Evolutionary conservation across 1,140 invertebrate genomes (phyloP).

Genomic region (Anoplophora glabripennis): DNA sequence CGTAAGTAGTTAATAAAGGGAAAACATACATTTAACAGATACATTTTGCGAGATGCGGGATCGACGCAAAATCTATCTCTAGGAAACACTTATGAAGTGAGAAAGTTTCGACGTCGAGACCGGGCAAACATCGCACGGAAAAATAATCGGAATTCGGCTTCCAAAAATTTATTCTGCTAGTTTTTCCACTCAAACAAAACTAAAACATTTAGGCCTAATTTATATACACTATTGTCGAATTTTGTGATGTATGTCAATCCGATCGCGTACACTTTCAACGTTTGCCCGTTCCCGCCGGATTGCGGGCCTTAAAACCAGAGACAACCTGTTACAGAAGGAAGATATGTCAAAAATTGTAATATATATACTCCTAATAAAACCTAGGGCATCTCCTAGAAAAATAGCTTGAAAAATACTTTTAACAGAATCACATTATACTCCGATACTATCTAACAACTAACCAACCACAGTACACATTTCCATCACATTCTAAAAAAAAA

Average conservation of each 20-base stretch:
- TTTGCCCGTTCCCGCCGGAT: neutral
- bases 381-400: slow-evolving; percentile 16
- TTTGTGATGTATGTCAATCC: no score
- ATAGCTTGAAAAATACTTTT: slow-evolving; percentile 18
- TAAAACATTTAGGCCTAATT: no score
- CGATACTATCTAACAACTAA: neutral
- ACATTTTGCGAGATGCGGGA: neutral
- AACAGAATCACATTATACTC: slow-evolving; percentile 19
- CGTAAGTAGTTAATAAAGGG: neutral
- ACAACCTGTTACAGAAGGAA: neutral
- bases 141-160: neutral
- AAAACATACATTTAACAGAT: neutral
- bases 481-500: slow-evolving; percentile 18
- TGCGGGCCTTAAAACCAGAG: no score
- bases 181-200: no score
- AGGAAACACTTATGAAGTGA: neutral
- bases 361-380: slow-evolving; percentile 6
- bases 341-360: slow-evolving; percentile 19
- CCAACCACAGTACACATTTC: slow-evolving; percentile 17
- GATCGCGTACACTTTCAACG: no score
- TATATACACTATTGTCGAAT: no score
- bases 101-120: neutral
- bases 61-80: neutral
- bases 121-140: neutral
- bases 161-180: no score